Evolutionary conservation across 2,797 vertebrate species (phyloP).

Genomic region (Neostethus bicornis): DNA sequence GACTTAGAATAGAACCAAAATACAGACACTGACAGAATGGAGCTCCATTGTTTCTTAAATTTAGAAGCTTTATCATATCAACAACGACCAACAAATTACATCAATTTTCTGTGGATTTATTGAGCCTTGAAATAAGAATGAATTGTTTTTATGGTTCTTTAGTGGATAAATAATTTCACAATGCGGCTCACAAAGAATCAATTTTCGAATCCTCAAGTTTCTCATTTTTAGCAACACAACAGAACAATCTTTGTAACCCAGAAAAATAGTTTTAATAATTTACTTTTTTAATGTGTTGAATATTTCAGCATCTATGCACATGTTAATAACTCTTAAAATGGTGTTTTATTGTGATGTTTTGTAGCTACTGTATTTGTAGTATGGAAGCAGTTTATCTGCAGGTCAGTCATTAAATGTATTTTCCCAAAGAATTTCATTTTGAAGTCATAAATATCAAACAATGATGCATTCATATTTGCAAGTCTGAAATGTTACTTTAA

Average conservation of each 20-base stretch:
- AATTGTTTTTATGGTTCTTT: slow-evolving; percentile 41
- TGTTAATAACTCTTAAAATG: neutral
- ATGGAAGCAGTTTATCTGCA: no score
- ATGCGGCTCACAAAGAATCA: slow-evolving; percentile 28
- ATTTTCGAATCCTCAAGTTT: slow-evolving; percentile 51
- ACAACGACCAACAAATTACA: slow-evolving; percentile 17
- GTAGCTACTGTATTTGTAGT: no score
- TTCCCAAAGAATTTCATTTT: no score
- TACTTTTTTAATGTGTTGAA: no score
- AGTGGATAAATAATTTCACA: slow-evolving; percentile 49
- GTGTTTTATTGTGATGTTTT: no score
- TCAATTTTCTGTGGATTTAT: slow-evolving; percentile 12
- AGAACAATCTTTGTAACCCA: slow-evolving; percentile 32
- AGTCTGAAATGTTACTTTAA: no score
- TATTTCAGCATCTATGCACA: neutral
- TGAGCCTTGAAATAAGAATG: slow-evolving; percentile 19
- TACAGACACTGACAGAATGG: slow-evolving; percentile 56
- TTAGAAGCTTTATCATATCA: slow-evolving; percentile 28
- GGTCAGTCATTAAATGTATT: no score
- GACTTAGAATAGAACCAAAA: slow-evolving; percentile 37
- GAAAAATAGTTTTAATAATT: no score
- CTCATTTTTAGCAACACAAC: slow-evolving; percentile 72
- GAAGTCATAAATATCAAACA: no score
- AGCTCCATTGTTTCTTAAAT: slow-evolving; percentile 24
- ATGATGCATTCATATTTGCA: no score